Evolutionary conservation across 2,113 vertebrate species (phyloP).

Genomic region (Phyllopteryx taeniolatus): DNA sequence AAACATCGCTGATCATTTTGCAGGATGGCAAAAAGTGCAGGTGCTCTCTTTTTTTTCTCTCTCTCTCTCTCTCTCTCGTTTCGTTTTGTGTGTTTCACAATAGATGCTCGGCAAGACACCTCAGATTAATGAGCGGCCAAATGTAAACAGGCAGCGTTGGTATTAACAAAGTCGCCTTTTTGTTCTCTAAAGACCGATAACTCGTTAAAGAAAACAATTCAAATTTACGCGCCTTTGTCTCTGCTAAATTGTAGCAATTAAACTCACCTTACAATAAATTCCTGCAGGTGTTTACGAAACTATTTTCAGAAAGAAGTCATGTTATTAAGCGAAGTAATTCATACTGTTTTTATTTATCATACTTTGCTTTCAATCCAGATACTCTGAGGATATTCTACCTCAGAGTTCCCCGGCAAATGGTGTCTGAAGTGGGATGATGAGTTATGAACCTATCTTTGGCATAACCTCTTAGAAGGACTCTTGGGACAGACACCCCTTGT

Average conservation of each 20-base stretch:
- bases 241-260: not conserved
- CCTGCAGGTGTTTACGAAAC: not conserved
- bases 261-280: slow-evolving; percentile 21
- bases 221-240: slow-evolving; percentile 24
- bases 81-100: slow-evolving; percentile 29
- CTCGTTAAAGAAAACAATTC: slow-evolving; percentile 63
- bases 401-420: not conserved
- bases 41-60: slow-evolving; percentile 43
- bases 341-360: not conserved
- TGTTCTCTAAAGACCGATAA: slow-evolving; percentile 53
- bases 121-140: slow-evolving; percentile 76
- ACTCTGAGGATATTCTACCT: not conserved
- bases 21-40: slow-evolving; percentile 58
- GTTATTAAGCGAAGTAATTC: not conserved
- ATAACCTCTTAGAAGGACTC: not conserved
- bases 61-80: not conserved
- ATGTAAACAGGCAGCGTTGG: slow-evolving; percentile 74
- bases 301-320: not conserved
- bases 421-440: not conserved
- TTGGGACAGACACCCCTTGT: no score
- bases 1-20: slow-evolving; percentile 62
- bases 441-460: not conserved
- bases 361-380: not conserved
- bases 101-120: slow-evolving; percentile 68
- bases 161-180: slow-evolving; percentile 70